Base-by-base conservation (phyloP, 1,140 invertebrate species). In the Riptortus pedestris region DNA sequence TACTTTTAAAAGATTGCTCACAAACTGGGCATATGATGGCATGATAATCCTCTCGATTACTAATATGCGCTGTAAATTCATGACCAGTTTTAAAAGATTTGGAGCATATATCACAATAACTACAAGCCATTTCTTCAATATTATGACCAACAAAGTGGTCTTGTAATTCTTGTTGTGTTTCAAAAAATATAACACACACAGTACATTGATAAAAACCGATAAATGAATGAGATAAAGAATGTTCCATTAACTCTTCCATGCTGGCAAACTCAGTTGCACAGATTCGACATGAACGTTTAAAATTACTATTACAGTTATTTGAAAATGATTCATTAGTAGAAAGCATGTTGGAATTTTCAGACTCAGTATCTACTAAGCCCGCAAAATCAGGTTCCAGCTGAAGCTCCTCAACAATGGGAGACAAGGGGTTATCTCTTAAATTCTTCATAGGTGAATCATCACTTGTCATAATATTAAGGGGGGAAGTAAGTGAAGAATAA, bases 1-100 rank as follows among this genome's bases (percentile, higher is more conserved):
- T 63, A 38, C 63, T 65, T 18, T 62, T 59, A 47, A 67, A 69
- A 24, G 58, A 52, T 61, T 69, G 67, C 22, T 69, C 38, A 43
- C 68, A 69, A n/a, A 66, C 38, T 45, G 26, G 22, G 45, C 68
- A 69, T 27, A 60, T 57, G 51, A 55, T 65, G 16, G 63, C 52
- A 24, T n/a, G 47, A 16, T 12, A 28, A 51, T 26, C 26, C 26
- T 14, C 26, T 33, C 29, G 9, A 24, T 27, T 57, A 31, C 67
- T 67, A 20, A 26, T 28, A 28, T 68, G 67, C 1, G 18, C 31
- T 55, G 57, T 31, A 14, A 67, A 60, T 26, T 29, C 43, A 7
- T 27, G 7, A 20, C 26, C 48, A 20, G 59, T 28, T 61, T 64
- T 68, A 33, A 67, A 68, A 12, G 31, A 20, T 14, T 48, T 22